Evolutionary conservation across 2,888 invertebrate species (phyloP), one percentile per base, ranked within the genome.

Genomic region (Cynaeus angustus): DNA sequence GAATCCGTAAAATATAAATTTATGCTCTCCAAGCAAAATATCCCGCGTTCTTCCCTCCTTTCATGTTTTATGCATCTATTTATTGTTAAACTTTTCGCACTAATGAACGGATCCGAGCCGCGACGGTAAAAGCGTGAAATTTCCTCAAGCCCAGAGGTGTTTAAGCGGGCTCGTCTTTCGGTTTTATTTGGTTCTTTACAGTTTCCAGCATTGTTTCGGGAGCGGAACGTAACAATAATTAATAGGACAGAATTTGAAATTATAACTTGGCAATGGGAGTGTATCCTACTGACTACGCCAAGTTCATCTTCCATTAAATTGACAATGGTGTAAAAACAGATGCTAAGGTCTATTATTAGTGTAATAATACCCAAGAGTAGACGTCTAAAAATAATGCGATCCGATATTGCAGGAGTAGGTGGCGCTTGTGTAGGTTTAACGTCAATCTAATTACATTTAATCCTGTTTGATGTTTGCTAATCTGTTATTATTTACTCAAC

Each of bases 1-100:
- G 38, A 56, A 56, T 33, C 56, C 58, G 45, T 66, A 56, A 66
- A 66, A 50, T 48, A 55, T 45, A 56, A 56, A 48, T 56, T 56
- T 66, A 66, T 58, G 48, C 48, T 38, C 56, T 13, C 26, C n/a
- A 38, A 28, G 37, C 45, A 56, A 28, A 53, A 53, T 55, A 41
- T 64, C 43, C n/a, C 41, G 43, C 14, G n/a, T 46, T 41, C 41
- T 41, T 41, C 41, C 41, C 26, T 46, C 46, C 46, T 56, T 53
- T 66, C 56, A 48, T 46, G 46, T 48, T 66, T 48, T 56, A 56
- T 66, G 56, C 46, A 56, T 56, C 56, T 38, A 46, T 56, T 56
- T 56, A 48, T 33, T 66, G 46, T 66, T 66, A 48, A 66, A 66
- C 56, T 66, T 66, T 66, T 58, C 56, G 52, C 45, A 26, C 52